A percentile compares a stretch with the other conserved stretches of the same genome.
These are phyloP conservation scores for Percopsis omiscomaycus DNA, from an alignment of 2,797 vertebrate species.

Conservation along the genomic window DNA sequence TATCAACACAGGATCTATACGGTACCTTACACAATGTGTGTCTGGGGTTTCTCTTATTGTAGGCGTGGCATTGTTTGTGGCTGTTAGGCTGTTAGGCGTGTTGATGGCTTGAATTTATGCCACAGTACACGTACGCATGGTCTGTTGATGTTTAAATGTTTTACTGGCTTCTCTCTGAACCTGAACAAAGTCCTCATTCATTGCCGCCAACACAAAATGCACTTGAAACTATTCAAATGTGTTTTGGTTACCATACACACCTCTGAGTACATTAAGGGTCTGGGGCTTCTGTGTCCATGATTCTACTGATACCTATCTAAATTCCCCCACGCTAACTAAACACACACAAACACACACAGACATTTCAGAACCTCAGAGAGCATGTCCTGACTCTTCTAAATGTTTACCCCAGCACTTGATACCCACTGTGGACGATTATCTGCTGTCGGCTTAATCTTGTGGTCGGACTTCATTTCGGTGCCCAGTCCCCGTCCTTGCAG, in stretches of 20 bases:
- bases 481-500: slow-evolving; percentile 26
- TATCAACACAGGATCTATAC: neutral
- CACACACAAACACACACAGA: neutral
- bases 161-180: too few relatives aligned
- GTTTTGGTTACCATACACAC: neutral
- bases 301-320: neutral
- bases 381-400: slow-evolving; percentile 15
- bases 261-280: neutral
- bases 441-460: slow-evolving; percentile 24
- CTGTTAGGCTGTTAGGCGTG: too few relatives aligned
- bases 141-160: too few relatives aligned
- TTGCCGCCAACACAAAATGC: too few relatives aligned
- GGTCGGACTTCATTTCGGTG: slow-evolving; percentile 13
- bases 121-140: too few relatives aligned
- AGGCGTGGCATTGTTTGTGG: too few relatives aligned
- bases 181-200: too few relatives aligned
- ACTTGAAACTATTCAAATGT: neutral
- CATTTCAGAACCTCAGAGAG: slow-evolving; percentile 2
- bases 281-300: neutral
- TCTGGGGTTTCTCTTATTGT: neutral
- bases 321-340: neutral
- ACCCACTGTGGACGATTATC: slow-evolving; percentile 20
- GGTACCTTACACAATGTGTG: neutral
- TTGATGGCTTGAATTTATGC: too few relatives aligned
- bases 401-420: slow-evolving; percentile 24